Evolutionary conservation across 1,140 invertebrate species (phyloP).

Genomic region (Chelonus insularis): DNA sequence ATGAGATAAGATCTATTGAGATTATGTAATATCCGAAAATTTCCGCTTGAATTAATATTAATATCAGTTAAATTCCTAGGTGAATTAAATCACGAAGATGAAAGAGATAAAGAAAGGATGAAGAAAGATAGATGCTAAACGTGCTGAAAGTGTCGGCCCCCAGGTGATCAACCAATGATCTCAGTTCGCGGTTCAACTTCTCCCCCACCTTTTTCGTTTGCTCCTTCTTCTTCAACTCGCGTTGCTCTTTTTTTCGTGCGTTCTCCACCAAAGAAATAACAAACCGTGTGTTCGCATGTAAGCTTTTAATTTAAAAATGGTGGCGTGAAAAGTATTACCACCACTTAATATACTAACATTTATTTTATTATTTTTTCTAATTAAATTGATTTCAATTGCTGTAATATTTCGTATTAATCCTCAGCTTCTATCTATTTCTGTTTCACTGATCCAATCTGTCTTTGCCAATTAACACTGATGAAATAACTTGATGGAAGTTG

Average conservation of each 20-base stretch:
- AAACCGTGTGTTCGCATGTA: background rate
- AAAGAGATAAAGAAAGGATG: too few species aligned
- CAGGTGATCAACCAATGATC: conserved; percentile 32
- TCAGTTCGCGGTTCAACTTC: conserved; percentile 9
- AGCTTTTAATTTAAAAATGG: conserved; percentile 19
- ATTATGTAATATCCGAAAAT: too few species aligned
- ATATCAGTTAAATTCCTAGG: too few species aligned
- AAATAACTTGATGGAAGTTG: background rate
- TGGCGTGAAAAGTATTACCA: background rate
- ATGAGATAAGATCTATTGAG: too few species aligned
- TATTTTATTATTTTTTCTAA: background rate
- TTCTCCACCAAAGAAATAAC: background rate
- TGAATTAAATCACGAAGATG: too few species aligned
- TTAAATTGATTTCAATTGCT: background rate
- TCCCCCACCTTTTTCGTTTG: background rate
- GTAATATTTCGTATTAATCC: background rate
- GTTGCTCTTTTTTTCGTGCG: background rate
- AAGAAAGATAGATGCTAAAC: conserved; percentile 8
- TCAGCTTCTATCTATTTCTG: too few species aligned
- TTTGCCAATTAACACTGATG: conserved; percentile 6
- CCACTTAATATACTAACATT: background rate
- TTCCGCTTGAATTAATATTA: too few species aligned
- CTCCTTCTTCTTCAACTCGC: background rate
- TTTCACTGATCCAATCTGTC: background rate
- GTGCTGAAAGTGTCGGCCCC: conserved; percentile 28